Conservation (phyloP, 2,113 vertebrate genomes). For the Egretta garzetta region DNA sequence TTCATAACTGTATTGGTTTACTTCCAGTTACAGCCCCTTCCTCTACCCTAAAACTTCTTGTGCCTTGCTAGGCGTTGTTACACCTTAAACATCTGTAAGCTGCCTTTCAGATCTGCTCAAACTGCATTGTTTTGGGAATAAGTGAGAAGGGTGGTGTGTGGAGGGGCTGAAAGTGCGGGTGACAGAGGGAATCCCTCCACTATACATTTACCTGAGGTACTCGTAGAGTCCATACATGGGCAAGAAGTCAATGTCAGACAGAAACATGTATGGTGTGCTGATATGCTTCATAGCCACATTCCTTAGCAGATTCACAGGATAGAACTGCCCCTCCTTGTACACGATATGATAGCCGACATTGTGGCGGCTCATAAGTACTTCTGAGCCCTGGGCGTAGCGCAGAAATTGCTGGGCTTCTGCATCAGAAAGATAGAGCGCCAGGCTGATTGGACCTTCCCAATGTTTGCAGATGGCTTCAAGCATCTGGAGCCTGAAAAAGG, state of each 20-base stretch:
- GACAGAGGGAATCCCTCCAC: neutral
- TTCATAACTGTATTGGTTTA: neutral
- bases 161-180: rapidly evolving
- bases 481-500: constrained; percentile 91
- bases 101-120: neutral
- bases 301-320: constrained; percentile 95
- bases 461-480: constrained; percentile 98
- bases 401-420: constrained; percentile 98
- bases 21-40: neutral
- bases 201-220: constrained; percentile 89
- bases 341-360: constrained; percentile 98
- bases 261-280: constrained; percentile 96
- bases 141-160: neutral
- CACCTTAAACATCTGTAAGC: neutral
- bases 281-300: constrained; percentile 98
- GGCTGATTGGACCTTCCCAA: constrained; percentile 98
- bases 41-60: neutral
- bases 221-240: constrained; percentile 99
- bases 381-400: constrained; percentile 97
- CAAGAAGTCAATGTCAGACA: constrained; percentile 98
- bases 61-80: neutral
- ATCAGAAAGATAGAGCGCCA: constrained; percentile 96
- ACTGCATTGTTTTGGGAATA: neutral
- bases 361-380: constrained; percentile 93
- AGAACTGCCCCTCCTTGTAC: constrained; percentile 99